phyloP scores from a whole-genome alignment of 2,888 invertebrate genomes.

The Augiades crinisus region DNA sequence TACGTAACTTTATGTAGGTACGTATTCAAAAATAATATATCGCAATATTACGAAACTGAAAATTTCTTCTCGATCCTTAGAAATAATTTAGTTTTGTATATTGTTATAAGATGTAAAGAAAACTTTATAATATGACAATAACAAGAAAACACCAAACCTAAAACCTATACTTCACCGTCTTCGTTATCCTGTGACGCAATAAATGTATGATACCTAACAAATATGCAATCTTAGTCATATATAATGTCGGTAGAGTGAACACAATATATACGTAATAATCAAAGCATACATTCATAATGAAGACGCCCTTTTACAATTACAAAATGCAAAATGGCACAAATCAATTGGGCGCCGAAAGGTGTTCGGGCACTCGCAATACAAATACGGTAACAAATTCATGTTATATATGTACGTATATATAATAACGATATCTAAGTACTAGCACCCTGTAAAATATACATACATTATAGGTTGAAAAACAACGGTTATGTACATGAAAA shows the following conservation, averaged over 20 bases:
- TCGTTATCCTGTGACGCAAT: neutral
- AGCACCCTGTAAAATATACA: conserved; percentile 70
- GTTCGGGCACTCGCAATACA: neutral
- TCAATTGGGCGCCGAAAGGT: neutral
- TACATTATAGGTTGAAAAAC: conserved; percentile 33
- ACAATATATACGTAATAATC: neutral
- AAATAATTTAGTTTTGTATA: too few relatives aligned
- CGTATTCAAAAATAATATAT: too few relatives aligned
- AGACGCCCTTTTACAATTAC: neutral
- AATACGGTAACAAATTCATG: conserved; percentile 1
- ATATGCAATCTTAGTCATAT: conserved; percentile 18
- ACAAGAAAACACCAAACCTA: too few relatives aligned
- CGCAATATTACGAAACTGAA: too few relatives aligned
- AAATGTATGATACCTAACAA: neutral
- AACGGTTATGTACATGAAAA: conserved; percentile 53
- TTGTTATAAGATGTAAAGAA: too few relatives aligned
- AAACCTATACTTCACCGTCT: too few relatives aligned
- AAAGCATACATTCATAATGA: conserved; percentile 3
- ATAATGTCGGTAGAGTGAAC: neutral
- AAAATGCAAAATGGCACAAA: conserved; percentile 18
- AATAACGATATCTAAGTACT: conserved; percentile 58
- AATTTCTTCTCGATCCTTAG: too few relatives aligned
- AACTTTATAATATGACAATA: too few relatives aligned
- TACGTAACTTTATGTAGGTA: too few relatives aligned
- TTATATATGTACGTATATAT: conserved; percentile 39